Conservation (phyloP, 2,888 invertebrate species). For the Eudemis profundana region DNA sequence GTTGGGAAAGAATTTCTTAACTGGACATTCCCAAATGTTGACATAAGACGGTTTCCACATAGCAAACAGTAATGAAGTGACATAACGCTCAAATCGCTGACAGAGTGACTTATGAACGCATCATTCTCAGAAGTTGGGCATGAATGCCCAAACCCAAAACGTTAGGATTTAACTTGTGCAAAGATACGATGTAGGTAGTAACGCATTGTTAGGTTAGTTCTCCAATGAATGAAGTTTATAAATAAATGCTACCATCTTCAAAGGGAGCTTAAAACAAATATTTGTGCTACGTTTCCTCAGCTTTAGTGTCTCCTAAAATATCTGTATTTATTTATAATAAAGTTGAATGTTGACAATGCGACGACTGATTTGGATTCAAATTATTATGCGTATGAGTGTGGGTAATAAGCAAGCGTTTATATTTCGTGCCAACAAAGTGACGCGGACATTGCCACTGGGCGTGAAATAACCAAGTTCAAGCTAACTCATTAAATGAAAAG, state of each 20-base stretch:
- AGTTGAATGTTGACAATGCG: conserved; percentile 8
- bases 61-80: conserved; percentile 50
- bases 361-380: conserved; percentile 4
- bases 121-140: conserved; percentile 60
- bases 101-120: conserved; percentile 46
- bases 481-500: conserved; percentile 27
- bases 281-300: conserved; percentile 17
- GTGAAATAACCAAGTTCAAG: conserved; percentile 29
- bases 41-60: conserved; percentile 48
- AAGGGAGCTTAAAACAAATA: conserved; percentile 30
- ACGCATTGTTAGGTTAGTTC: conserved; percentile 5
- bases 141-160: conserved; percentile 60
- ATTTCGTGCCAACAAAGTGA: conserved; percentile 2
- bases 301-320: conserved; percentile 23
- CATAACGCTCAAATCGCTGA: conserved; percentile 50
- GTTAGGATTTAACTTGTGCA: conserved; percentile 59
- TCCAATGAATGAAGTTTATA: conserved; percentile 22
- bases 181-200: conserved; percentile 40
- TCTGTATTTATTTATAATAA: conserved; percentile 19
- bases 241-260: conserved; percentile 28
- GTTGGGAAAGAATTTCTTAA: conserved; percentile 38
- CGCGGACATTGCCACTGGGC: conserved; percentile 25
- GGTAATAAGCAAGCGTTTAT: background rate
- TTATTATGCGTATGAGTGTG: conserved; percentile 5
- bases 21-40: conserved; percentile 46